A percentile compares a stretch with the other conserved stretches of the same genome.
Evolutionary conservation across 1,140 invertebrate genomes (phyloP).

Genomic region (Sarcophaga bullata): DNA sequence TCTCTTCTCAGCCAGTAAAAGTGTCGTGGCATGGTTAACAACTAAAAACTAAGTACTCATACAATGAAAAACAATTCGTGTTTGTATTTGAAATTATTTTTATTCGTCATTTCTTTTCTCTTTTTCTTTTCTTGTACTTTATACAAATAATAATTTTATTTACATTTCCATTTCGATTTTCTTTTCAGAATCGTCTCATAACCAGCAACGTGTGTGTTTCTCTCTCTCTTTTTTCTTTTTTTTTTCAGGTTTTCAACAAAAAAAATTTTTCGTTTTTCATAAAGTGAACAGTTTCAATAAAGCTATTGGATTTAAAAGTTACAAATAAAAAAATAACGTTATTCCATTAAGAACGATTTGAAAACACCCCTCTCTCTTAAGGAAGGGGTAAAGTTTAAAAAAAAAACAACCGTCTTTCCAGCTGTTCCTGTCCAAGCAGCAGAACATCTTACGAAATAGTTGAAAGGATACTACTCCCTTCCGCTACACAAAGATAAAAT

Average conservation of each 20-base stretch:
- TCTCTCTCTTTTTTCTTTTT: not conserved
- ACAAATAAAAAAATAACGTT: constrained; percentile 16
- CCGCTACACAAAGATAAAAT: not conserved
- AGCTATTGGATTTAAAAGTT: not conserved
- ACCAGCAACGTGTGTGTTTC: not conserved
- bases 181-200: constrained; percentile 11
- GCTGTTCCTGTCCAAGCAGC: no score
- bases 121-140: not conserved
- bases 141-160: not conserved
- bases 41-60: no score
- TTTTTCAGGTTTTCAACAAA: constrained; percentile 30
- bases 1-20: no score
- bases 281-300: not conserved
- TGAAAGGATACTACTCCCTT: not conserved
- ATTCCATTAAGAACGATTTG: not conserved
- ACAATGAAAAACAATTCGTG: no score
- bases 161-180: not conserved
- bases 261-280: not conserved
- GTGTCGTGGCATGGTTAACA: no score
- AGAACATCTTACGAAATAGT: not conserved
- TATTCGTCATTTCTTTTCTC: not conserved
- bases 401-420: not conserved
- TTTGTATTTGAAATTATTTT: no score
- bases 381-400: constrained; percentile 16
- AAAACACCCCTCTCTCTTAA: not conserved